These are phyloP conservation scores for Suricata suricatta DNA, from an alignment of 2,113 vertebrate genomes.

Conservation along the genomic window DNA sequence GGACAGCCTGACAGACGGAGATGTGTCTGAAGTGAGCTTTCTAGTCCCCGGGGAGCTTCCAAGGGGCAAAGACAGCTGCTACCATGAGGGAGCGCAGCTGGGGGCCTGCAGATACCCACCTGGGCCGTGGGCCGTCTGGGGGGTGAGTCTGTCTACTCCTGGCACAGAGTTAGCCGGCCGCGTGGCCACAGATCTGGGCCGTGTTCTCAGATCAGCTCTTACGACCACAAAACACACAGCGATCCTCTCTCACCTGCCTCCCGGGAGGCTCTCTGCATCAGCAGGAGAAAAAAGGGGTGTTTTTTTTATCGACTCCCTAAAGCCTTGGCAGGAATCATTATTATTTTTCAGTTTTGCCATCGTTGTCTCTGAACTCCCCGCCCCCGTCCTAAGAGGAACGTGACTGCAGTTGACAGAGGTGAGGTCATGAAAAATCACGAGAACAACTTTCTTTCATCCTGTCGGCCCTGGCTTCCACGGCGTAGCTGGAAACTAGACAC, in stretches of 20 bases:
- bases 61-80: neutral
- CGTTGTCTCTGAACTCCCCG: neutral
- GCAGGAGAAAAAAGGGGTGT: neutral
- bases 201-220: rapidly evolving
- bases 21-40: neutral
- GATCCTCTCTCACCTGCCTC: neutral
- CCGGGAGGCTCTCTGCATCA: neutral
- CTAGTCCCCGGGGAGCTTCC: neutral
- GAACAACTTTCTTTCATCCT: neutral
- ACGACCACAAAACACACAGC: neutral
- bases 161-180: neutral
- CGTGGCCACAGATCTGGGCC: neutral
- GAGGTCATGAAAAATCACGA: rapidly evolving
- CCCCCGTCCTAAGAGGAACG: neutral
- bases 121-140: neutral
- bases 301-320: neutral
- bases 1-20: neutral
- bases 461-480: rapidly evolving
- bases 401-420: neutral
- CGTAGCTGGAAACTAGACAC: neutral
- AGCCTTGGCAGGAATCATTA: neutral
- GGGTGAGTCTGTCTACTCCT: rapidly evolving
- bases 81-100: rapidly evolving
- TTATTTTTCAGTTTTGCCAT: neutral
- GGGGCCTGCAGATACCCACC: neutral